Evolutionary conservation across 2,888 invertebrate genomes (phyloP).

Genomic region (Ophioninae sp.): DNA sequence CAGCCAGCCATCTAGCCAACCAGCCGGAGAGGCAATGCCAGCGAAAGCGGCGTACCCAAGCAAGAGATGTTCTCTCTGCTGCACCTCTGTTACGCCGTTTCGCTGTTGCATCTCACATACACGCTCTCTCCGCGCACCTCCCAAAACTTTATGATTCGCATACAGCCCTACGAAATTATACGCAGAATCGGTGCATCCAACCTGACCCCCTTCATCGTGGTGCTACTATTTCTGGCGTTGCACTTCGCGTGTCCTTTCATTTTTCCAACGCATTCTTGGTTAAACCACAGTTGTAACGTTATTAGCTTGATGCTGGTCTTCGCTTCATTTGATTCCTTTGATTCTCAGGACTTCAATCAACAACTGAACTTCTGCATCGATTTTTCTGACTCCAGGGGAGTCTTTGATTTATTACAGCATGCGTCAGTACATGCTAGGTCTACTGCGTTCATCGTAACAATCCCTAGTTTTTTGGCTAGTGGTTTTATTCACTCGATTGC

Average conservation of each 20-base stretch:
- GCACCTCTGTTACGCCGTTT: conserved; percentile 69
- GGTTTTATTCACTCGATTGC: no score
- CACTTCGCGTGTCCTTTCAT: background rate
- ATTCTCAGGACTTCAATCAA: background rate
- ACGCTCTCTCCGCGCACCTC: conserved; percentile 37
- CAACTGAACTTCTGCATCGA: background rate
- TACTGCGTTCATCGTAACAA: background rate
- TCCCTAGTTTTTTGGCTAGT: background rate
- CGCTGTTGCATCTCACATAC: conserved; percentile 63
- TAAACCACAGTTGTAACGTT: background rate
- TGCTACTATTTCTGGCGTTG: background rate
- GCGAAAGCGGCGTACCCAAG: conserved; percentile 51
- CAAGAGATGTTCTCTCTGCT: conserved; percentile 53
- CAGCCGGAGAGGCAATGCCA: conserved; percentile 48
- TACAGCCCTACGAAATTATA: conserved; percentile 40
- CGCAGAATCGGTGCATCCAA: conserved; percentile 26
- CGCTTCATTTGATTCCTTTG: background rate
- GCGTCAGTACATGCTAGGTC: background rate
- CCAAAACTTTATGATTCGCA: conserved; percentile 36
- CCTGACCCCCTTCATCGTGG: background rate
- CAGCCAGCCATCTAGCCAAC: conserved; percentile 75
- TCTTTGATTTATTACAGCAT: background rate
- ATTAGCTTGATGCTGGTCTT: background rate
- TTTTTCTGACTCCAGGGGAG: background rate
- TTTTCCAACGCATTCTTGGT: background rate